phyloP scores from a whole-genome alignment of 2,888 invertebrate genomes.

The Pteria penguin region DNA sequence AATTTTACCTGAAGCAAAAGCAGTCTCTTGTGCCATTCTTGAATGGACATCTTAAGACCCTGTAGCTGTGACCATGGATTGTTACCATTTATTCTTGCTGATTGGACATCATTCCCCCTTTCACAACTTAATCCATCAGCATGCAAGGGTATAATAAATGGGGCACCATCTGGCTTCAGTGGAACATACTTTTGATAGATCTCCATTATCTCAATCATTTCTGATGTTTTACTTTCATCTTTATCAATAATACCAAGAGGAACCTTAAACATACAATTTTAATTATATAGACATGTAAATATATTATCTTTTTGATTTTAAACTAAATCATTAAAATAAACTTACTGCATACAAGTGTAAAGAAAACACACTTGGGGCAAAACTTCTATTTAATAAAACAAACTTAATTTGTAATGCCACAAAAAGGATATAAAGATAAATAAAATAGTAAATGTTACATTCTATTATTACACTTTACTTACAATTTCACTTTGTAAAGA shows the following conservation, averaged over 20 bases:
- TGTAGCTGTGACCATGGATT: constrained; percentile 35
- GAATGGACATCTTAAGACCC: constrained; percentile 30
- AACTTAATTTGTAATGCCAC: no score
- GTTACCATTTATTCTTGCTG: constrained; percentile 40
- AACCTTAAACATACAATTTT: constrained; percentile 22
- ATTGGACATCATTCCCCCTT: constrained; percentile 47
- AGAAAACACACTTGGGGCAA: no score
- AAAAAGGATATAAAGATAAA: no score
- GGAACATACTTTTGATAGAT: constrained; percentile 50
- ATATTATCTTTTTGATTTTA: no score
- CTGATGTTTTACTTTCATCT: constrained; percentile 48
- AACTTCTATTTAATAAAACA: no score
- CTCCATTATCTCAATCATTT: constrained; percentile 49
- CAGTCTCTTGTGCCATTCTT: constrained; percentile 49
- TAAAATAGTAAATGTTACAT: no score
- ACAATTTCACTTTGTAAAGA: neutral
- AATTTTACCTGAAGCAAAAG: constrained; percentile 41
- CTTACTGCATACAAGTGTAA: no score
- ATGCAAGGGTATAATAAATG: constrained; percentile 35
- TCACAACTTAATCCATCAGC: constrained; percentile 50
- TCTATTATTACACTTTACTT: no score
- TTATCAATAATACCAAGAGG: constrained; percentile 50
- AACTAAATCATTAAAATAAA: no score
- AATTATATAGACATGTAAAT: no score
- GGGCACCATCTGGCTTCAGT: constrained; percentile 29